Evolutionary conservation across 2,113 vertebrate genomes (phyloP), one percentile per base, ranked within the genome.

Genomic region (Todiramphus saurophagus): DNA sequence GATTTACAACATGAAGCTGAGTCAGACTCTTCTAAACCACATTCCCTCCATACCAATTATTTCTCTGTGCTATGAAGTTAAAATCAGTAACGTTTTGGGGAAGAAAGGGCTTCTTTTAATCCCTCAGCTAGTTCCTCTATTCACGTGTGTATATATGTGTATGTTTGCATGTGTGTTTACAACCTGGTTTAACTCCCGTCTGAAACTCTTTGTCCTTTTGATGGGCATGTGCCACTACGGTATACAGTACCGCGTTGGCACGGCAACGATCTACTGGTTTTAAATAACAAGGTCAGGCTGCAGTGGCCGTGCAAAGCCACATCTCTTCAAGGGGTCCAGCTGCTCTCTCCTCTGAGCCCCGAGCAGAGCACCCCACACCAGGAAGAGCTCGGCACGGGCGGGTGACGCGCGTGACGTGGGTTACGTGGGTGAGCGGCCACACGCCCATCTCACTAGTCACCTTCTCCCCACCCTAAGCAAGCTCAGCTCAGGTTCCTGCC

Each of bases 381-480:
- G 82, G 59, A 75, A 68, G 55, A 39, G 68, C 11, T 55, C 44
- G 35, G 88, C 59, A 50, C 18, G 4, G 50, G 59, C 43, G 46
- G 74, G 81, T 28, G 63, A 1, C 41, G 11, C 39, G 44, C 69
- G 81, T 28, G 63, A 1, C 12, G 11, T 41, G 41, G 2, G 4
- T 28, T 43, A 75, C 3, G 1, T 66, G 58, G 82, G 16, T 18
- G 80, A 56, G 60, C 7, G 56, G 56, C 16, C 13, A 13, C 60
- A 7, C 23, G 23, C 83, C 58, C 13, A 0, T 24, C 13, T 56
- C 39, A 1, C 77, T 20, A 13, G 68, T 76, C 81, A 67, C 62
- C 60, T n/a, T 18, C 89, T 91, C 87, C 89, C 91, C 94, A 79
- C 93, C 89, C 95, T 53, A 2, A 17, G 83, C 56, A 88, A 84